Percentiles rank a stretch among this genome's conserved stretches.
These are phyloP conservation scores for Gryllus bimaculatus DNA, from an alignment of 1,140 invertebrate species.

Conservation along the genomic window DNA sequence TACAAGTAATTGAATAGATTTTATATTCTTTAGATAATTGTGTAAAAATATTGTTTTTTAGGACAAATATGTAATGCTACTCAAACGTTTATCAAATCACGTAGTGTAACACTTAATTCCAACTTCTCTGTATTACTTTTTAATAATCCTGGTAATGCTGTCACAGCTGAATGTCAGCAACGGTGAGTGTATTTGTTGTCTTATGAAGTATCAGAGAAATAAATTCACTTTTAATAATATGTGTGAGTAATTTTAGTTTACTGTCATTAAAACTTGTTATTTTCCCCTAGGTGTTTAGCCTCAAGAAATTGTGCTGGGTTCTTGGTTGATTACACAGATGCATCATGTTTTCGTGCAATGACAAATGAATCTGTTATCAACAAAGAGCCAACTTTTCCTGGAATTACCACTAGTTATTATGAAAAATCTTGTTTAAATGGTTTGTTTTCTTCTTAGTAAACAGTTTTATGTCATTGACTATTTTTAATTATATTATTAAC, in stretches of 20 bases:
- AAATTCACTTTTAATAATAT: background rate
- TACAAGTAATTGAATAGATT: too few relatives aligned
- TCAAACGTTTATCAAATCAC: conserved; percentile 30
- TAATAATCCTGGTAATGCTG: conserved; percentile 28
- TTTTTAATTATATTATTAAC: background rate
- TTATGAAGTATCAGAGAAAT: background rate
- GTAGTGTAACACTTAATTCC: conserved; percentile 26
- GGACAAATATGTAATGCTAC: conserved; percentile 11
- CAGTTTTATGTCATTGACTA: background rate
- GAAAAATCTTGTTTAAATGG: conserved; percentile 10
- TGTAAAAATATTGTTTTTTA: background rate
- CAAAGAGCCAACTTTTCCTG: conserved; percentile 12
- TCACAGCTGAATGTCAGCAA: conserved; percentile 34
- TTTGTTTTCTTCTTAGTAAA: too few relatives aligned
- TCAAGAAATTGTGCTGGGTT: conserved; percentile 26
- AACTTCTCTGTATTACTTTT: conserved; percentile 29
- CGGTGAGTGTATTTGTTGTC: conserved; percentile 24
- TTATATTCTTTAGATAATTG: too few relatives aligned
- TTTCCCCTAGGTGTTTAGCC: conserved; percentile 24
- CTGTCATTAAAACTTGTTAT: background rate
- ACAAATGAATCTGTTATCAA: conserved; percentile 9
- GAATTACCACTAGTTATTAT: conserved; percentile 18
- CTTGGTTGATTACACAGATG: conserved; percentile 27
- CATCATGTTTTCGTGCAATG: conserved; percentile 24
- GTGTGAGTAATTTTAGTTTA: background rate